phyloP scores from a whole-genome alignment of 2,113 vertebrate species.

The Riparia riparia region DNA sequence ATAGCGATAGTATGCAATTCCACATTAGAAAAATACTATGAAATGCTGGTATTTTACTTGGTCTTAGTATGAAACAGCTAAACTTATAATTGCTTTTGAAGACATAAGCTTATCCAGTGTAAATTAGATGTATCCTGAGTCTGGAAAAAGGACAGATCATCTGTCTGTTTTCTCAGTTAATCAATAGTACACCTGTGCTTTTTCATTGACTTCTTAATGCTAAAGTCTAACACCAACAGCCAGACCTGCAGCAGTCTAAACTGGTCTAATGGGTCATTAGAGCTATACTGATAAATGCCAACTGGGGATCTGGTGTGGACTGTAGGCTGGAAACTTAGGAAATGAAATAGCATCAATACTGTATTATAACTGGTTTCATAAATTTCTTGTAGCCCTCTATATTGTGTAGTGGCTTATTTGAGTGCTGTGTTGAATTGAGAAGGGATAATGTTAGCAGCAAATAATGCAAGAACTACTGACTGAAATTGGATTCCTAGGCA shows the following conservation, averaged over 20 bases:
- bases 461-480: background rate
- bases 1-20: background rate
- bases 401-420: background rate
- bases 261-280: slow-evolving; percentile 41
- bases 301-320: background rate
- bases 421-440: background rate
- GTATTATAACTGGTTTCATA: background rate
- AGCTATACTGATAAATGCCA: slow-evolving; percentile 19
- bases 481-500: background rate
- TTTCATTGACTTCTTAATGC: slow-evolving; percentile 33
- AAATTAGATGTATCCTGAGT: background rate
- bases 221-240: background rate
- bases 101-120: background rate
- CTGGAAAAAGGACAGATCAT: background rate
- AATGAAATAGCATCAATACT: background rate
- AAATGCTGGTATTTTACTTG: background rate
- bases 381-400: background rate
- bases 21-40: background rate
- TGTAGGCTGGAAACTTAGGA: background rate
- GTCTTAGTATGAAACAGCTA: background rate
- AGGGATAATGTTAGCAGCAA: background rate
- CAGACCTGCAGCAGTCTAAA: slow-evolving; percentile 17
- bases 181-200: slow-evolving; percentile 37
- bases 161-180: background rate
- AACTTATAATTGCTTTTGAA: slow-evolving; percentile 10